Evolutionary conservation across 2,113 vertebrate genomes (phyloP).

Genomic region (Trichomycterus rosablanca): DNA sequence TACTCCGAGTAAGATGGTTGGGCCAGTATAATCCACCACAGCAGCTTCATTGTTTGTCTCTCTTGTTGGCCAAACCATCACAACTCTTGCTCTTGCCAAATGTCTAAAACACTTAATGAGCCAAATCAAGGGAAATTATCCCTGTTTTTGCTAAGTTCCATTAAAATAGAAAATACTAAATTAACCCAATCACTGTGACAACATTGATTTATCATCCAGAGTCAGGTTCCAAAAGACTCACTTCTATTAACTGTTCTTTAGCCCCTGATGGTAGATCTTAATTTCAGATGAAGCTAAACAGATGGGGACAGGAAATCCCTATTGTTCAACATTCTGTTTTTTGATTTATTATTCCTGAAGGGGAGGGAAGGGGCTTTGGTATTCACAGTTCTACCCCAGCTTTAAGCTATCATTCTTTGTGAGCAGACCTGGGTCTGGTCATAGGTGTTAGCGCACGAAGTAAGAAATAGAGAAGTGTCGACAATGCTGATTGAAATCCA

Average conservation of each 20-base stretch:
- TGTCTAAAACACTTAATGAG: slow-evolving; percentile 47
- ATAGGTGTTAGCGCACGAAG: slow-evolving; percentile 3
- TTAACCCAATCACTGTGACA: slow-evolving; percentile 63
- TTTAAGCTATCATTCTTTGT: slow-evolving; percentile 38
- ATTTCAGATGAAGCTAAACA: slow-evolving; percentile 71
- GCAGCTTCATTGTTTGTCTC: no score
- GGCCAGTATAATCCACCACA: no score
- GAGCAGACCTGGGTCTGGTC: slow-evolving; percentile 41
- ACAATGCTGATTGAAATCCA: slow-evolving; percentile 31
- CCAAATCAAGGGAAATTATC: slow-evolving; percentile 57
- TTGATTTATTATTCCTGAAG: slow-evolving; percentile 57
- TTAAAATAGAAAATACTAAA: slow-evolving; percentile 46
- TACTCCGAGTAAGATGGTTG: no score
- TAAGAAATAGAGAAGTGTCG: slow-evolving; percentile 36
- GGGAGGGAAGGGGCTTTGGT: slow-evolving; percentile 13
- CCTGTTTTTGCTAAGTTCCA: slow-evolving; percentile 8
- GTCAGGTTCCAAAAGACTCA: slow-evolving; percentile 59
- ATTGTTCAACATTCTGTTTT: slow-evolving; percentile 66
- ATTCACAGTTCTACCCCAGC: slow-evolving; percentile 29
- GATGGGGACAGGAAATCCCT: slow-evolving; percentile 67
- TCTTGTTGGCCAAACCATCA: no score
- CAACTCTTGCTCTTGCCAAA: no score
- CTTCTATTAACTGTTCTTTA: slow-evolving; percentile 47
- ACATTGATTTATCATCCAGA: slow-evolving; percentile 66
- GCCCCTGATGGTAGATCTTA: slow-evolving; percentile 57